Evolutionary conservation across 2,888 invertebrate species (phyloP), one percentile per base, ranked within the genome.

Genomic region (Ochlodes sylvanus): DNA sequence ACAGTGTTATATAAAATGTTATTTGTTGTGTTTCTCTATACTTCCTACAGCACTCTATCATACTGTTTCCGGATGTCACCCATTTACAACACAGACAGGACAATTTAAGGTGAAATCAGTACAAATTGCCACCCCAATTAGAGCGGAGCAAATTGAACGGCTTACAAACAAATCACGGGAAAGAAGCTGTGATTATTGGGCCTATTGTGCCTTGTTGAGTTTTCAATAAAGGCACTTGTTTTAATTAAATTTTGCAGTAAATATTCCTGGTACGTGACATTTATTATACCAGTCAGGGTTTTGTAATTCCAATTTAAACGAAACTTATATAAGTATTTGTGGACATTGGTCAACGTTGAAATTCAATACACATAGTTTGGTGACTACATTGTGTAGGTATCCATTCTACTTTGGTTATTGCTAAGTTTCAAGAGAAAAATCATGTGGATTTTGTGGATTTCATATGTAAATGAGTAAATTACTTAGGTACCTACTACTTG

Each of bases 91-190:
- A 65, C 65, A 76, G 77, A 77, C 77, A 74, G 76, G 77, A 80
- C 79, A 80, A 82, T 82, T 83, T 79, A 77, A 78, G 75, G 79
- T 75, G 75, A 77, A 82, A 79, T 81, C 75, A 76, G 72, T 76
- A 79, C 76, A 82, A 80, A 83, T 80, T 80, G 76, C 72, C 79
- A 79, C 76, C 78, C 74, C 83, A 83, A 84, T 83, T 81, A 80
- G 76, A 79, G 70, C 76, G 77, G 76, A 79, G 72, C 77, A 55
- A 62, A 62, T 62, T 60, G 67, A 62, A 60, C 54, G 66, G 54
- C 42, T 61, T 66, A 54, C 56, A 61, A 57, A 56, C 60, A 52
- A 66, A 66, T 54, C 47, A 52, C 17, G 19, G 15, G 54, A 54
- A 60, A 61, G 17, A 42, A 54, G 17, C 44, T 57, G 58, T 34